phyloP scores from a whole-genome alignment of 2,113 vertebrate species.

The western clawed frog (Xenopus tropicalis) region DNA sequence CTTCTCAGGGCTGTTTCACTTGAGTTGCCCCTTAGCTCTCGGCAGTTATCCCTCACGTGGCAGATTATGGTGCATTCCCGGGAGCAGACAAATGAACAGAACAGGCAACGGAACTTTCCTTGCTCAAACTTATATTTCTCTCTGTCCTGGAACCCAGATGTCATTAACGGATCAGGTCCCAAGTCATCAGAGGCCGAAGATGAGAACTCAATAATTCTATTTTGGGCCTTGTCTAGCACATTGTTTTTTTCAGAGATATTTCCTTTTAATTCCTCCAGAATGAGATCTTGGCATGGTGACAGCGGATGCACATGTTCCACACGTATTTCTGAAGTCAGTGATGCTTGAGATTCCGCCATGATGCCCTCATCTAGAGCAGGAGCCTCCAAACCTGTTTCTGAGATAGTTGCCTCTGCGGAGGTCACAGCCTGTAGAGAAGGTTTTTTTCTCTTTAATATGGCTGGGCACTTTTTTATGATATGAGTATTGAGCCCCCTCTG shows the following conservation, averaged over 20 bases:
- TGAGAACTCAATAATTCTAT: no score
- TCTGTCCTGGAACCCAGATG: neutral
- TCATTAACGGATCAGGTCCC: no score
- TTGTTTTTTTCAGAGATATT: neutral
- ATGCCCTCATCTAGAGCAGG: neutral
- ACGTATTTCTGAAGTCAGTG: neutral
- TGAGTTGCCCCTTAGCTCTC: conserved; percentile 47
- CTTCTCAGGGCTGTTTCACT: conserved; percentile 51
- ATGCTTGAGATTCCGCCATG: neutral
- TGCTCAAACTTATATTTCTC: conserved; percentile 62
- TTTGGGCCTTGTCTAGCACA: neutral
- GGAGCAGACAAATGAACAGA: conserved; percentile 76
- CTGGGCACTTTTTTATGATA: conserved; percentile 73
- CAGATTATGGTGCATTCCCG: conserved; percentile 70
- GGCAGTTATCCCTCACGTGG: conserved; percentile 69
- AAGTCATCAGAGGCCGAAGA: no score
- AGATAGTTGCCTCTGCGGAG: conserved; percentile 17
- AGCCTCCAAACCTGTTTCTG: neutral
- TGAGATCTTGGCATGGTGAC: neutral
- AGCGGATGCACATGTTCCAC: neutral
- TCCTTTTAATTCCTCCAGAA: neutral
- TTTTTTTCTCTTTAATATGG: conserved; percentile 63
- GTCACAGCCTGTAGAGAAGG: conserved; percentile 27
- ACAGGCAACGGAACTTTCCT: conserved; percentile 71
- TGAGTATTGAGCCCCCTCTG: conserved; percentile 82